Evolutionary conservation across 1,140 invertebrate genomes (phyloP).

Genomic region (Anastrepha ludens): DNA sequence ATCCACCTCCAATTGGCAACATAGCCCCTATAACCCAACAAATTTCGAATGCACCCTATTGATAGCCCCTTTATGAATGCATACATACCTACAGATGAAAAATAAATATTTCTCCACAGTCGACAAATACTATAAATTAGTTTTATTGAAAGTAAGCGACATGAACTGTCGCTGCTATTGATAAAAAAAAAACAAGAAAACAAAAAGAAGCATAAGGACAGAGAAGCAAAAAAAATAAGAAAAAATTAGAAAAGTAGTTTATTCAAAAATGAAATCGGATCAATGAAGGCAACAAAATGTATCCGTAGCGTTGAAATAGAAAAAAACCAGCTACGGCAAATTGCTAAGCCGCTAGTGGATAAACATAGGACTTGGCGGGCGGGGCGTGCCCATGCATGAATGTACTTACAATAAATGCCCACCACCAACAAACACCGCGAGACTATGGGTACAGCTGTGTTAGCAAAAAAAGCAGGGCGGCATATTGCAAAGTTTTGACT

Average conservation of each 20-base stretch:
- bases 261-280: not conserved
- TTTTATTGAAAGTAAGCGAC: not conserved
- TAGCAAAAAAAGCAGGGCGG: not conserved
- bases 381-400: not conserved
- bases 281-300: slow-evolving; percentile 26
- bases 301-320: no score
- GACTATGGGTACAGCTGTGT: not conserved
- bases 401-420: no score
- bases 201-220: not conserved
- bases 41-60: no score
- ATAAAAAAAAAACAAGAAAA: not conserved
- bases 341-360: slow-evolving; percentile 4
- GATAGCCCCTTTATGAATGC: not conserved
- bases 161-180: not conserved
- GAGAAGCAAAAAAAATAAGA: not conserved
- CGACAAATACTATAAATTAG: slow-evolving; percentile 22
- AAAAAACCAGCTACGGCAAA: not conserved
- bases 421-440: no score
- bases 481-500: no score
- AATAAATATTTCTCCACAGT: not conserved
- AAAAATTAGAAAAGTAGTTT: slow-evolving; percentile 7
- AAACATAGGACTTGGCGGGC: not conserved
- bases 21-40: not conserved
- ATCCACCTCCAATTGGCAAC: not conserved
- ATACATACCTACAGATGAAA: not conserved